Evolutionary conservation across 1,140 invertebrate genomes (phyloP), one percentile per base, ranked within the genome.

Genomic region (Drosophila nikananu): DNA sequence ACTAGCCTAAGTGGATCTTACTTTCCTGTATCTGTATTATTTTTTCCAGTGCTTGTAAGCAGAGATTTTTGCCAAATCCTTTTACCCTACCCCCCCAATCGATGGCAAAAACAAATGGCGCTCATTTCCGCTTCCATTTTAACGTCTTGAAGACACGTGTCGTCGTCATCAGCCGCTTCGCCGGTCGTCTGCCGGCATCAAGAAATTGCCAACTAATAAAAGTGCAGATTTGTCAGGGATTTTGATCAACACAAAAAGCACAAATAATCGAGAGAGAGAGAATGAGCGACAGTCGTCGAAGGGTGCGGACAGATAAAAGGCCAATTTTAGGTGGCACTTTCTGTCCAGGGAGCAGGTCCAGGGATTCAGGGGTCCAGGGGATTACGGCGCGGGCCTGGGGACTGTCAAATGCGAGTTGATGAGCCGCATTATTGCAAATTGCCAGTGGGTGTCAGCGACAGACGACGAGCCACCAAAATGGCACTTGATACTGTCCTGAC

Each of bases 201-300:
- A 58, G 52, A 64, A 78, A 70, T 76, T 67, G 80, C 52, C 84
- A 83, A 89, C 86, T 86, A 90, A 90, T 90, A 90, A 90, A 90
- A 90, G 48, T 75, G 86, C 63, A 84, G 86, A 90, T 90, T 90
- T 90, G 86, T 90, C 86, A 86, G 42, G 64, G 77, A 83, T 73
- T 79, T 72, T 37, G 42, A 71, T 48, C 68, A 41, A 27, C 65
- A 70, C 60, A 64, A 82, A 79, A 57, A 42, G 80, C 70, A 46
- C 76, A 82, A 64, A 58, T 67, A 70, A 67, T 70, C 67, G 44
- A 23, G 12, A 23, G 19, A 46, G 12, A 21, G 10, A 17, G 10
- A 46, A 12, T 13, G 5, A 17, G 9, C 65, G 49, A 48, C 60
- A 44, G 51, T 9, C 25, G 9, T 37, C 41, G 49, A 63, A 46